These are phyloP conservation scores for Nematopogon swammerdamellus DNA, from an alignment of 2,888 invertebrate genomes.

Conservation along the genomic window DNA sequence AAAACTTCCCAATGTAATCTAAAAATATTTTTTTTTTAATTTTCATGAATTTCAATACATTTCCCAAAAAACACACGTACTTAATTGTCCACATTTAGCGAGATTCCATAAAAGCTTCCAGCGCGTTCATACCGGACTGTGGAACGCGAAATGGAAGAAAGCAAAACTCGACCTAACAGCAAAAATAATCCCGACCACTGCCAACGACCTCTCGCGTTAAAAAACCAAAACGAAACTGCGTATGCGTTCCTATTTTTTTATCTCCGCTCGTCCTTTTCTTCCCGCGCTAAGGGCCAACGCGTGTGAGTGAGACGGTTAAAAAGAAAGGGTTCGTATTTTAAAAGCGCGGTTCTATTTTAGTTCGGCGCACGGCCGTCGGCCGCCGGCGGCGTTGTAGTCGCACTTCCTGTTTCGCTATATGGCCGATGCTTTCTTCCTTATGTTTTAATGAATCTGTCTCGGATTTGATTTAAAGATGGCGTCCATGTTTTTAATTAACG, in stretches of 20 bases:
- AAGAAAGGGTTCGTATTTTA: slow-evolving; percentile 40
- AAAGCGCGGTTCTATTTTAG: slow-evolving; percentile 30
- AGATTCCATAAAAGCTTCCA: too few relatives aligned
- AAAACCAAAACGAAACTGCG: slow-evolving; percentile 36
- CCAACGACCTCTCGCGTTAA: neutral
- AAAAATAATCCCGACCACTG: neutral
- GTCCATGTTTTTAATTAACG: slow-evolving; percentile 35
- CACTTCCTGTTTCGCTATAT: slow-evolving; percentile 35
- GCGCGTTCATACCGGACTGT: too few relatives aligned
- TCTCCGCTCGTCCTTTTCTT: slow-evolving; percentile 28
- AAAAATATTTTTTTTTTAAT: too few relatives aligned
- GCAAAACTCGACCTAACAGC: neutral
- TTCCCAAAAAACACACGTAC: too few relatives aligned
- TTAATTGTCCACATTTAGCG: too few relatives aligned
- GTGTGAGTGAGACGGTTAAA: slow-evolving; percentile 31
- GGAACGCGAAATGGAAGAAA: neutral
- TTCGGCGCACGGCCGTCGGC: slow-evolving; percentile 33
- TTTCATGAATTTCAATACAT: too few relatives aligned
- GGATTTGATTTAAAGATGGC: slow-evolving; percentile 20
- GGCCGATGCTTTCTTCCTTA: slow-evolving; percentile 23
- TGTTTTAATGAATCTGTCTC: slow-evolving; percentile 21
- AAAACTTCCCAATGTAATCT: too few relatives aligned
- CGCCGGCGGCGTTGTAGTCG: slow-evolving; percentile 22
- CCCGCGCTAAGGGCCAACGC: slow-evolving; percentile 20
- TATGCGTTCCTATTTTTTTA: slow-evolving; percentile 52